These are phyloP conservation scores for Gasterosteus aculeatus DNA, from an alignment of 2,113 vertebrate genomes.

Conservation along the genomic window DNA sequence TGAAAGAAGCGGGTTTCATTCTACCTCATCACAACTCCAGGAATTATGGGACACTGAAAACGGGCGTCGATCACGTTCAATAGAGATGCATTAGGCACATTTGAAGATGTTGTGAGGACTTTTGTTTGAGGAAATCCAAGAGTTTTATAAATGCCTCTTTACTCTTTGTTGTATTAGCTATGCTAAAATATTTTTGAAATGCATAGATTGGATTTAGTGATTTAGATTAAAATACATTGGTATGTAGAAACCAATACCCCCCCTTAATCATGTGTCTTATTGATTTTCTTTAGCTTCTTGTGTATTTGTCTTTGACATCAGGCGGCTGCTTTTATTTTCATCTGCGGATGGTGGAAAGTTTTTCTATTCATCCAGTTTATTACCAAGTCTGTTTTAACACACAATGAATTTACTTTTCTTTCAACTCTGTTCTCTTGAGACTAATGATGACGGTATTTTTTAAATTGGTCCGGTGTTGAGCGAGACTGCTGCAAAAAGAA, in stretches of 20 bases:
- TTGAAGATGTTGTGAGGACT: constrained; percentile 1
- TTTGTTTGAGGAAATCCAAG: constrained; percentile 14
- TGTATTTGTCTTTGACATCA: not conserved
- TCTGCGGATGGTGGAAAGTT: not conserved
- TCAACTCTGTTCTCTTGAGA: not conserved
- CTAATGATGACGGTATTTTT: not conserved
- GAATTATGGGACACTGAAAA: constrained; percentile 24
- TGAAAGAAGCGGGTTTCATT: constrained; percentile 58
- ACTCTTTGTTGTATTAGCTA: constrained; percentile 55
- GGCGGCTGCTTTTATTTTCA: not conserved
- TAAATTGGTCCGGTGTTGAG: not conserved
- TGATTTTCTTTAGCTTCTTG: not conserved
- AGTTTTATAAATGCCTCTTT: constrained; percentile 20
- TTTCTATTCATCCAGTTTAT: not conserved
- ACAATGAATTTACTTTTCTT: not conserved
- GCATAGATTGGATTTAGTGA: constrained; percentile 34
- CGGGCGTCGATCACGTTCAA: constrained; percentile 30
- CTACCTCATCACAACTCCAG: constrained; percentile 75
- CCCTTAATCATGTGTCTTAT: not conserved
- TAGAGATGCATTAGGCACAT: constrained; percentile 32
- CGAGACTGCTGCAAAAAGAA: not conserved
- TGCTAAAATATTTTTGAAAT: constrained; percentile 50
- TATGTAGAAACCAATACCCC: not conserved
- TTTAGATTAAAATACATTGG: constrained; percentile 61
- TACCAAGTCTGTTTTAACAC: not conserved